These are phyloP conservation scores for Cerastis leucographa DNA, from an alignment of 2,888 invertebrate genomes.

Conservation along the genomic window DNA sequence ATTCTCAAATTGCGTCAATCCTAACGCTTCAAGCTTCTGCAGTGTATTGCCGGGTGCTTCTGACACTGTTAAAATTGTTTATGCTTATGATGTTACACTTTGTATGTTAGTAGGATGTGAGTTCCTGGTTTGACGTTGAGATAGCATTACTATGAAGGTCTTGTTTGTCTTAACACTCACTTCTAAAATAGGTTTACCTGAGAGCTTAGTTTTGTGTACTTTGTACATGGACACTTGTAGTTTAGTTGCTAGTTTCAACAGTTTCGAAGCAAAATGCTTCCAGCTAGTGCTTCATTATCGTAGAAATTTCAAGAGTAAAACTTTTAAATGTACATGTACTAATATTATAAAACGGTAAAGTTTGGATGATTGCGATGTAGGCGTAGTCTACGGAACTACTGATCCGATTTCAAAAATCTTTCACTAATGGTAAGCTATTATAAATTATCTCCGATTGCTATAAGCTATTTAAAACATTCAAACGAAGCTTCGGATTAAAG, in stretches of 20 bases:
- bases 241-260: not conserved
- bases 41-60: not conserved
- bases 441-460: not conserved
- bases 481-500: not conserved
- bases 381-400: not conserved
- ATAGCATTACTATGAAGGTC: not conserved
- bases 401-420: not conserved
- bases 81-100: not conserved
- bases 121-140: conserved; percentile 5
- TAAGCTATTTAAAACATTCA: not conserved
- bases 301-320: not conserved
- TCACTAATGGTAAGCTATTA: not conserved
- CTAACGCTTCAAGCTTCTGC: not conserved
- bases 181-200: not conserved
- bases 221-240: not conserved
- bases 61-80: not conserved
- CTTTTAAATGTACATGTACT: not conserved
- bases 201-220: not conserved
- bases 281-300: not conserved
- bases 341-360: not conserved
- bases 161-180: not conserved
- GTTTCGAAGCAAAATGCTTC: not conserved
- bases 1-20: not conserved
- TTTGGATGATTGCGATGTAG: not conserved
- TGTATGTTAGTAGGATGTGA: not conserved